These are phyloP conservation scores for Dendrolimus kikuchii DNA, from an alignment of 1,140 invertebrate species.

Conservation along the genomic window DNA sequence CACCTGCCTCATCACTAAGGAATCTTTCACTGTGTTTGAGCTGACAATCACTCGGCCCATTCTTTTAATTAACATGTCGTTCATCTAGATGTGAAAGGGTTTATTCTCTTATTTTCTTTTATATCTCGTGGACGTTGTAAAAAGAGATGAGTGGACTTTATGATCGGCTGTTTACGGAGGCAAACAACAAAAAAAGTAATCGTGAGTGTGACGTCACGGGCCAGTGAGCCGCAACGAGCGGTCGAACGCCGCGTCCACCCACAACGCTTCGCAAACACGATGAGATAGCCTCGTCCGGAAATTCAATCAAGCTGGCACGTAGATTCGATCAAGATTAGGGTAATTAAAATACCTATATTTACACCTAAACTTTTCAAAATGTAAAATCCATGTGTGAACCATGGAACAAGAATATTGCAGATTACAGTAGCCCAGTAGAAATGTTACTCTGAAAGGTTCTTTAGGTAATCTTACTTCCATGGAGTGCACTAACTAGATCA, in stretches of 20 bases:
- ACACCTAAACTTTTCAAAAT: constrained; percentile 29
- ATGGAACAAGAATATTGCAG: too few species aligned
- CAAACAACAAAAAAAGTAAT: constrained; percentile 64
- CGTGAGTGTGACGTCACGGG: constrained; percentile 58
- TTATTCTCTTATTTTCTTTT: too few species aligned
- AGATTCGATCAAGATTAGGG: constrained; percentile 68
- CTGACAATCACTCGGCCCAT: too few species aligned
- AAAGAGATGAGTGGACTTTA: constrained; percentile 37
- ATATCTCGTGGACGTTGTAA: constrained; percentile 8
- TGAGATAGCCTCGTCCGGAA: constrained; percentile 59
- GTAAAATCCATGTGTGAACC: too few species aligned
- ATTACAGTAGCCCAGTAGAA: too few species aligned
- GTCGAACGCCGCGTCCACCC: constrained; percentile 24
- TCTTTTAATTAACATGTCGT: too few species aligned
- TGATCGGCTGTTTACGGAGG: constrained; percentile 56
- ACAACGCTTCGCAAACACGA: constrained; percentile 60
- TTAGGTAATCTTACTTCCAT: too few species aligned
- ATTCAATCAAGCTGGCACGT: constrained; percentile 67
- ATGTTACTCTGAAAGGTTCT: too few species aligned
- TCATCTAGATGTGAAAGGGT: too few species aligned
- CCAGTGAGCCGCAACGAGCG: constrained; percentile 51
- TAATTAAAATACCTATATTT: constrained; percentile 67
- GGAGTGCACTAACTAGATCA: too few species aligned
- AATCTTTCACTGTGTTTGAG: too few species aligned
- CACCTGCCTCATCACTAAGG: too few species aligned